Evolutionary conservation across 1,140 invertebrate genomes (phyloP).

Genomic region (Pantala flavescens): DNA sequence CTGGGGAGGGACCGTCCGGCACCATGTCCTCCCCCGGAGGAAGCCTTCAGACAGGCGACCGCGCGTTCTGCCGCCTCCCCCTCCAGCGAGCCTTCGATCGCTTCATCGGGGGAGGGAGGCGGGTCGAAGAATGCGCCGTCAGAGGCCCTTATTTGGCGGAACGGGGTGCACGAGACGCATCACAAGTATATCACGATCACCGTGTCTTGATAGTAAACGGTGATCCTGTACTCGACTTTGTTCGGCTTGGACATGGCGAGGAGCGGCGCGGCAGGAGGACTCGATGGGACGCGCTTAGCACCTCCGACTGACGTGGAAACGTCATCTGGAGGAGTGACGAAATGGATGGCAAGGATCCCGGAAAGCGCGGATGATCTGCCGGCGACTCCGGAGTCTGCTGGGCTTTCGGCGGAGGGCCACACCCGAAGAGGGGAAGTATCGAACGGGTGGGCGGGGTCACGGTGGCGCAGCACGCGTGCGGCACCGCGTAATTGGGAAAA

Average conservation of each 20-base stretch:
- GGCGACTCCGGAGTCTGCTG: neutral
- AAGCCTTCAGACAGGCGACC: neutral
- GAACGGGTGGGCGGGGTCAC: neutral
- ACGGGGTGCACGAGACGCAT: conserved; percentile 14
- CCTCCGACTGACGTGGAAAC: neutral
- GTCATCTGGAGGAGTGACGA: neutral
- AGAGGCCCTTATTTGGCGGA: neutral
- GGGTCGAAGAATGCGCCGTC: neutral
- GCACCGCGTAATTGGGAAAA: neutral
- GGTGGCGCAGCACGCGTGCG: conserved; percentile 3
- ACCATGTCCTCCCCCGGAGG: neutral
- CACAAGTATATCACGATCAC: conserved; percentile 32
- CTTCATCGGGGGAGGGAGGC: neutral
- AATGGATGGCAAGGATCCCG: too few species aligned
- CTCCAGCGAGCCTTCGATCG: neutral
- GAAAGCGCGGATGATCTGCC: neutral
- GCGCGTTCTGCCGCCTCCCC: neutral
- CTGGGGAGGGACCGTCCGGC: conserved; percentile 12
- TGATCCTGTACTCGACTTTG: conserved; percentile 33
- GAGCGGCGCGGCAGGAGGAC: neutral
- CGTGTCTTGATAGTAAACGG: conserved; percentile 32
- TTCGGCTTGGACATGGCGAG: conserved; percentile 31
- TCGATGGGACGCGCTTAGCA: neutral
- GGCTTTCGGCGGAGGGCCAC: neutral
- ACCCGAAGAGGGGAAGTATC: neutral